Conservation (phyloP, 2,113 vertebrate genomes). For the Rutilus rutilus region DNA sequence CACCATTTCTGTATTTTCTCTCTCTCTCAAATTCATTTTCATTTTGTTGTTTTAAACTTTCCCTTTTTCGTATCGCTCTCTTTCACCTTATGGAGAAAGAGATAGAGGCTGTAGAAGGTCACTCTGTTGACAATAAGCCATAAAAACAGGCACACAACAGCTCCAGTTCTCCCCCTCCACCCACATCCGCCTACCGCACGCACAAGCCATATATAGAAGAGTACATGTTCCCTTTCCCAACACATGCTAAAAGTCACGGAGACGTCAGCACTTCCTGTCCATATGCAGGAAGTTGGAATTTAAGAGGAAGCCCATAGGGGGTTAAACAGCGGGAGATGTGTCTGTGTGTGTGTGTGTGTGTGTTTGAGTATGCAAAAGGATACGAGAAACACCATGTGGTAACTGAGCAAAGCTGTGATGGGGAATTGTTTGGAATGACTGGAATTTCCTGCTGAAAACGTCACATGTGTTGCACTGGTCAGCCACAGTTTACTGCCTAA, state of each 20-base stretch:
- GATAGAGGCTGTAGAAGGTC: background rate
- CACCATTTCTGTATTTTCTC: background rate
- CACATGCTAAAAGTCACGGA: background rate
- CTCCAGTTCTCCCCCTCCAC: background rate
- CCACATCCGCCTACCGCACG: background rate
- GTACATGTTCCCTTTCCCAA: conserved; percentile 1
- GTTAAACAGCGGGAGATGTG: background rate
- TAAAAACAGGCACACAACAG: conserved; percentile 12
- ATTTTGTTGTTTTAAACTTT: background rate
- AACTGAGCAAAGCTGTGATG: conserved; percentile 50
- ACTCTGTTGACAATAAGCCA: background rate
- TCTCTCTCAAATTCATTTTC: background rate
- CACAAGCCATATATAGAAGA: conserved; percentile 28
- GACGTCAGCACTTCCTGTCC: conserved; percentile 19
- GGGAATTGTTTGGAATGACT: conserved; percentile 65
- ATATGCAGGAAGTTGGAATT: conserved; percentile 24
- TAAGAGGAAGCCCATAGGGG: conserved; percentile 21
- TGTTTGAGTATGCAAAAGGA: conserved; percentile 4
- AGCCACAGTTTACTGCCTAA: background rate
- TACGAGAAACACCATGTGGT: conserved; percentile 43
- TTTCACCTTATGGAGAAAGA: conserved; percentile 4
- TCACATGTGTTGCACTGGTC: background rate
- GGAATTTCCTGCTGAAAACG: conserved; percentile 68
- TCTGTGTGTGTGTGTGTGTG: conserved; percentile 4
- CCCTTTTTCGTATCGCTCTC: background rate